phyloP scores from a whole-genome alignment of 2,113 vertebrate species.

The Lipotes vexillifer region DNA sequence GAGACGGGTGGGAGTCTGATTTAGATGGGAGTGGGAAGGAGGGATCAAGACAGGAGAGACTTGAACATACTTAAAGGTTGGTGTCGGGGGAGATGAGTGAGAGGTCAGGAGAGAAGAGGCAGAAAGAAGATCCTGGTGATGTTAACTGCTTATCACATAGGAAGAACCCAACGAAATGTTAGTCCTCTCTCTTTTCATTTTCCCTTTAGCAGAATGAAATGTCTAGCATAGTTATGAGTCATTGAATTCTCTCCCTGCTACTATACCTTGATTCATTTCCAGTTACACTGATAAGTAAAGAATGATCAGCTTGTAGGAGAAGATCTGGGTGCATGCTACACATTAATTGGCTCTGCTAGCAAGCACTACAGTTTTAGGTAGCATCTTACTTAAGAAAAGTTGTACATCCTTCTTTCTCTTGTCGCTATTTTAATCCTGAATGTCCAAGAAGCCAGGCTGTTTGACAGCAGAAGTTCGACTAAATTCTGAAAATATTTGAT shows the following conservation, averaged over 20 bases:
- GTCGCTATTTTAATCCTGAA: not conserved
- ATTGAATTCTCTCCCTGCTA: not conserved
- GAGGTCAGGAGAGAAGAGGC: not conserved
- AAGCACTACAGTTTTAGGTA: not conserved
- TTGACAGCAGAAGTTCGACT: not conserved
- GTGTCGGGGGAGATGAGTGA: no score
- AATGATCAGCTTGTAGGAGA: not conserved
- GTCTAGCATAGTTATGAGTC: not conserved
- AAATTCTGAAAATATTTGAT: not conserved
- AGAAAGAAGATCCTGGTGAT: not conserved
- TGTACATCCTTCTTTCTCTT: not conserved
- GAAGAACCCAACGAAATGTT: not conserved
- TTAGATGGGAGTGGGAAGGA: not conserved
- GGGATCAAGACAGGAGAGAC: not conserved
- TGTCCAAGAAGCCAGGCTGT: not conserved
- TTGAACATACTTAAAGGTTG: accelerated
- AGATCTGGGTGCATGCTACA: not conserved
- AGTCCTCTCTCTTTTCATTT: not conserved
- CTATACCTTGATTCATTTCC: not conserved
- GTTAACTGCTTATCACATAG: not conserved
- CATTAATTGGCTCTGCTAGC: not conserved
- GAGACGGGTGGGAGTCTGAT: not conserved
- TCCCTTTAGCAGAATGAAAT: not conserved
- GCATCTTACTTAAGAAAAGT: not conserved
- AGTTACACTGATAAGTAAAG: conserved; percentile 37